Conservation (phyloP, 2,888 invertebrate genomes). For the Cataglyphis livida region DNA sequence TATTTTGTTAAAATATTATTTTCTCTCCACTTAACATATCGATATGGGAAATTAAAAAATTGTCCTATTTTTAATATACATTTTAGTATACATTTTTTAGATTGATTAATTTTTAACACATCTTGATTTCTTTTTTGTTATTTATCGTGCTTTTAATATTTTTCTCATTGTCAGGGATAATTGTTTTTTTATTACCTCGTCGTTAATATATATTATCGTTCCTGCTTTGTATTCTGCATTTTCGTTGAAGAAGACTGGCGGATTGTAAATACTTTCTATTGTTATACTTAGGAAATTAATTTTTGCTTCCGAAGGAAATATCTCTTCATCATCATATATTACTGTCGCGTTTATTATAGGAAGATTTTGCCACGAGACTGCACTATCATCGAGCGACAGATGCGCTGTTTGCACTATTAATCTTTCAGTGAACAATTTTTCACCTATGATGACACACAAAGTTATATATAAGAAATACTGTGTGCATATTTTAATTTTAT, state of each 20-base stretch:
- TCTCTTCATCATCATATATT: conserved; percentile 44
- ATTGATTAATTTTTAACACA: not conserved
- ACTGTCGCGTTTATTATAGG: conserved; percentile 71
- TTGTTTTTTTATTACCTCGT: conserved; percentile 66
- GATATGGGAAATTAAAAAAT: not conserved
- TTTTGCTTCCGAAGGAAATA: conserved; percentile 54
- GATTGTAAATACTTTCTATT: conserved; percentile 79
- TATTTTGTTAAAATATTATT: not conserved
- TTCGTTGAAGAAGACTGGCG: conserved; percentile 69
- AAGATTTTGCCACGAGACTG: conserved; percentile 76
- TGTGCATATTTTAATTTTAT: not conserved
- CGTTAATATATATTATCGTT: conserved; percentile 69
- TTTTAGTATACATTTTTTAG: not conserved
- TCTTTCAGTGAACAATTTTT: conserved; percentile 70
- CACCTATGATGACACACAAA: conserved; percentile 67
- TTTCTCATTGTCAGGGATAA: not conserved
- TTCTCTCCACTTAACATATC: not conserved
- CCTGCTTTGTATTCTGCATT: conserved; percentile 73
- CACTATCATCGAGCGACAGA: conserved; percentile 59
- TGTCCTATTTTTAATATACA: not conserved
- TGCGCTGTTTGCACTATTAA: conserved; percentile 71
- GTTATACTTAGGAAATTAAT: conserved; percentile 77
- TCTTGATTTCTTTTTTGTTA: not conserved
- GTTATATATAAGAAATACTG: not conserved
- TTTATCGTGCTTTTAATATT: not conserved